Evolutionary conservation across 2,113 vertebrate species (phyloP).

Genomic region (Rhagologus leucostigma): DNA sequence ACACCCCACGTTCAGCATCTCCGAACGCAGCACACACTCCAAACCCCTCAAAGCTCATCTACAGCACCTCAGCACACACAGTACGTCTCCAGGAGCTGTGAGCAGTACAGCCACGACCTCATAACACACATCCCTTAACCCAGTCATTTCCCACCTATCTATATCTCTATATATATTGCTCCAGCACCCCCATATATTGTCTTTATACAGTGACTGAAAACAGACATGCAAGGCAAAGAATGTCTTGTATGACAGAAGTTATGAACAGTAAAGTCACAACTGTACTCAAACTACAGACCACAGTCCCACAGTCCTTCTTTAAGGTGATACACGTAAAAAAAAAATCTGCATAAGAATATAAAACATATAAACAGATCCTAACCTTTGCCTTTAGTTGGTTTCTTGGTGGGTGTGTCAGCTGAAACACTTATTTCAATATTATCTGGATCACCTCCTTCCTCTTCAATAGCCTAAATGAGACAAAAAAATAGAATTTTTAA

Average conservation of each 20-base stretch:
- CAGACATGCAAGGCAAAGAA: not conserved
- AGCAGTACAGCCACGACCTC: not conserved
- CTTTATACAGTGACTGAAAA: not conserved
- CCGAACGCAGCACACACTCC: not conserved
- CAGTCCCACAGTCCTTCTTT: not conserved
- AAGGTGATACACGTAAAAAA: not conserved
- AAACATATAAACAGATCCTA: not conserved
- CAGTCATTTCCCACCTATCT: not conserved
- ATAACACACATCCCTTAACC: not conserved
- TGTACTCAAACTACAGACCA: not conserved
- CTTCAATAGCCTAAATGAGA: slow-evolving; percentile 87
- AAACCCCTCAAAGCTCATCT: not conserved
- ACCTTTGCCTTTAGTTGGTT: slow-evolving; percentile 92
- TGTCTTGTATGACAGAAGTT: not conserved
- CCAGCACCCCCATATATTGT: not conserved
- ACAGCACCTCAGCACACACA: not conserved
- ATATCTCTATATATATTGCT: rapidly evolving
- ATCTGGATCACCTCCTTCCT: slow-evolving; percentile 93
- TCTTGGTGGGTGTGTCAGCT: slow-evolving; percentile 82
- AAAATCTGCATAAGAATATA: not conserved
- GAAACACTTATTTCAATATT: slow-evolving; percentile 84
- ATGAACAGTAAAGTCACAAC: not conserved
- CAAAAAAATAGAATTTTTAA: not conserved
- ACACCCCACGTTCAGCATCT: not conserved
- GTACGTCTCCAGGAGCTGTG: not conserved